Base-by-base conservation (phyloP, 2,888 invertebrate species). In the Sericinus montela region DNA sequence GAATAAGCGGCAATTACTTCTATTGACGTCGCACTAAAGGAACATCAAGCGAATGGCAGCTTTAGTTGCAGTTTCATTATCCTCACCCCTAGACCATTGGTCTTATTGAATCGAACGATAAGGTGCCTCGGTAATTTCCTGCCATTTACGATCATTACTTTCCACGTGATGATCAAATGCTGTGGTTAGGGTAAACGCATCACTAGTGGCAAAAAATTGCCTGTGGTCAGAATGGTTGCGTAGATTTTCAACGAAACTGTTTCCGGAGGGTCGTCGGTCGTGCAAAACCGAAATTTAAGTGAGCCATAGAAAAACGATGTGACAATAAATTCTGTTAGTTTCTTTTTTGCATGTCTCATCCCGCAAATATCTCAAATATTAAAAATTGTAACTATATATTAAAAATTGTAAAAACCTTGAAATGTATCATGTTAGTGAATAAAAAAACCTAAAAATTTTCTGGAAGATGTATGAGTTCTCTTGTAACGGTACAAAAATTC, bases 101-200 rank as follows among this genome's bases (percentile, higher is more conserved):
- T 75, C 79, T 86, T 84, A 88, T 88, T 88, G 86, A 88, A 87
- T 86, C 72, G 73, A 59, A 75, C 80, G 86, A 86, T 87, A 87
- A 88, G 87, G 83, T 79, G 76, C 72, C 78, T 63, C 79, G 62
- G 87, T 87, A 82, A 87, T 87, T 87, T 83, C 84, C 83, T 75
- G 77, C 78, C 82, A 87, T 88, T 87, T 83, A 78, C 76, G 67
- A 77, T 72, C 78, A 82, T 80, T 85, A 84, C 80, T 82, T 75
- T 70, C 67, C 67, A 72, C 65, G 32, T 32, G 32, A 81, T 80
- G 77, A 74, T 64, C 64, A 64, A 66, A 72, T 62, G 62, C 66
- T 63, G 69, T 48, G 67, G 69, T 67, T 69, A 58, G 72, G 69
- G 70, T 59, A 59, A 62, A 59, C 53, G 59, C 53, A 57, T 52